Conservation (phyloP, 2,797 vertebrate genomes). For the Borostomias antarcticus region DNA sequence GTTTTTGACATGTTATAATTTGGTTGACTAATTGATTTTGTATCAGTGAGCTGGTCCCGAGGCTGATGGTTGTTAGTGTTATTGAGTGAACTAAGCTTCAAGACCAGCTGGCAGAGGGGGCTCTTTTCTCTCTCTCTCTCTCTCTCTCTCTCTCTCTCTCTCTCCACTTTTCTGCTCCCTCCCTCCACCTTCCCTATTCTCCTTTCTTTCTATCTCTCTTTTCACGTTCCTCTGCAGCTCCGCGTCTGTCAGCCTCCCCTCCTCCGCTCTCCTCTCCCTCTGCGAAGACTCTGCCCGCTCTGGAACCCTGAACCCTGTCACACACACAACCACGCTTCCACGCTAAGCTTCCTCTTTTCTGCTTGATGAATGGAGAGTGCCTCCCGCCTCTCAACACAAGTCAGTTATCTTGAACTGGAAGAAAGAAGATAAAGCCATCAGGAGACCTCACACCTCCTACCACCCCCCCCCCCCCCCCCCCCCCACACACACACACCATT, state of each 20-base stretch:
- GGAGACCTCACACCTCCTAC: neutral
- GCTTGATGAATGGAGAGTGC: constrained; percentile 48
- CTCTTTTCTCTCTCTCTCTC: neutral
- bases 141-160: neutral
- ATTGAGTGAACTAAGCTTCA: no score
- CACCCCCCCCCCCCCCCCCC: constrained; percentile 8
- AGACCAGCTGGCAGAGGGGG: no score
- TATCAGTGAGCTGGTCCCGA: no score
- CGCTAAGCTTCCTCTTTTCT: constrained; percentile 51
- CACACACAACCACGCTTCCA: no score
- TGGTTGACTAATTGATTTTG: no score
- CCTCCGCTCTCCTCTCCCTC: neutral
- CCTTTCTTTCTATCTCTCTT: neutral
- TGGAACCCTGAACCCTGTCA: constrained; percentile 35
- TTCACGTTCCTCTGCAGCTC: neutral
- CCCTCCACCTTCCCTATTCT: neutral
- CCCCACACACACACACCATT: no score
- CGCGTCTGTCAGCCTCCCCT: neutral
- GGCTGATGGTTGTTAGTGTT: no score
- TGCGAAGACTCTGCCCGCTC: no score
- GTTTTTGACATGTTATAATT: no score
- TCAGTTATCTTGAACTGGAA: constrained; percentile 31
- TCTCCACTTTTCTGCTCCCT: neutral
- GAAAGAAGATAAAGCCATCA: constrained; percentile 31
- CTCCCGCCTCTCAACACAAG: constrained; percentile 22